phyloP scores from a whole-genome alignment of 2,797 vertebrate genomes.

The Vireo griseus region DNA sequence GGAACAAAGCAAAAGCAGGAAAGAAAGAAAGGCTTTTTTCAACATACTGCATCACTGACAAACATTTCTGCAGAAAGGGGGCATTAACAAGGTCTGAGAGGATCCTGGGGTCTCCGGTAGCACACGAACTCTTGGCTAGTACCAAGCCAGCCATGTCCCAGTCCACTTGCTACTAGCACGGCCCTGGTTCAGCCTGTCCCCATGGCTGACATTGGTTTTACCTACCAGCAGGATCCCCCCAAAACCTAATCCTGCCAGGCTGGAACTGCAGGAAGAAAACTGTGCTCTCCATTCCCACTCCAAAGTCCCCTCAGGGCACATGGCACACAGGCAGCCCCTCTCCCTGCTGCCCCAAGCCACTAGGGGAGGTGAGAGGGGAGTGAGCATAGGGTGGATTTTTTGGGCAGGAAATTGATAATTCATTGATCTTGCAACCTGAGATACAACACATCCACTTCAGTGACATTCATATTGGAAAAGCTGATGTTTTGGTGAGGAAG shows the following conservation, averaged over 20 bases:
- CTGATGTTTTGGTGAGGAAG: not conserved
- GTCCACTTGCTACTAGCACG: not conserved
- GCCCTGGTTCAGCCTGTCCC: not conserved
- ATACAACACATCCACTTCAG: not conserved
- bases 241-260: not conserved
- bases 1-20: not conserved
- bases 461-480: not conserved
- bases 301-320: not conserved
- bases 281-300: not conserved
- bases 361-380: fast-evolving
- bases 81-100: not conserved
- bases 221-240: not conserved
- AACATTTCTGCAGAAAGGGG: not conserved
- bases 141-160: fast-evolving
- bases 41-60: fast-evolving
- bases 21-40: not conserved
- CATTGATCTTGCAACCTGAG: fast-evolving
- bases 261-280: not conserved
- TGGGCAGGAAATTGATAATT: not conserved
- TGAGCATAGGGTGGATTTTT: not conserved
- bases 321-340: not conserved
- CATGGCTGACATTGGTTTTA: not conserved
- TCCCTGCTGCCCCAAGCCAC: not conserved
- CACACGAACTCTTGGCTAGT: not conserved
- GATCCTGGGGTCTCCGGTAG: not conserved